Base-by-base conservation (phyloP, 2,888 invertebrate genomes). In the Eurytoma californica region DNA sequence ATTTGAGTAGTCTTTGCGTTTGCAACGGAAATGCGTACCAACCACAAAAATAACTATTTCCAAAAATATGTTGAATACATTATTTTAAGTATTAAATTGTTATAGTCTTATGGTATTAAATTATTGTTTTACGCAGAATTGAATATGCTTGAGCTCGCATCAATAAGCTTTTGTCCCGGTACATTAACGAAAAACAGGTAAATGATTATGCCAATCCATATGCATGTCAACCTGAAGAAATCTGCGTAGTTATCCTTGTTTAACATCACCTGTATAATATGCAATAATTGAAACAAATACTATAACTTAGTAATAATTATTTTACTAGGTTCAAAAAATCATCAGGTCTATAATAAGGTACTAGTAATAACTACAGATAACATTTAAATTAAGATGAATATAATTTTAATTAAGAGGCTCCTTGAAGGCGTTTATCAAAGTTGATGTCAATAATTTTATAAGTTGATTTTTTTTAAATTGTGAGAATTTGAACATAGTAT, bases 21-120 rank as follows among this genome's bases (percentile, higher is more conserved):
- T 77, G 63, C 49, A 70, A 24, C 20, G 76, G 76, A 28, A 65
- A 55, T 18, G 28, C n/a, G 18, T 70, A 70, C 76, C 76, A 77
- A 18, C 70, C 69, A n/a, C 69, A 70, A 16, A 49, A 63, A 7
- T 70, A 77, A 18, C 76, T 69, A 49, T 13, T 60, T 16, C 5
- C 13, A 58, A 65, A 70, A 16, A 55, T 30, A 14, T 47, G n/a
- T 7, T 20, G 2, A 12, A 12, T 20, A 13, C 3, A 53, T 68
- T n/a, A 67, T 67, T 47, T 18, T 49, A 60, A 24, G 20, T 12
- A 39, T 28, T 67, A 28, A n/a, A 13, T 16, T 28, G 14, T 67
- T 53, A 14, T 9, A 53, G 3, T 7, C 24, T 28, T 53, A n/a
- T n/a, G n/a, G 16, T n/a, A n/a, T 7, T 7, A 0, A 47, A 49